These are phyloP conservation scores for Natator depressus DNA, from an alignment of 2,113 vertebrate genomes.

Conservation along the genomic window DNA sequence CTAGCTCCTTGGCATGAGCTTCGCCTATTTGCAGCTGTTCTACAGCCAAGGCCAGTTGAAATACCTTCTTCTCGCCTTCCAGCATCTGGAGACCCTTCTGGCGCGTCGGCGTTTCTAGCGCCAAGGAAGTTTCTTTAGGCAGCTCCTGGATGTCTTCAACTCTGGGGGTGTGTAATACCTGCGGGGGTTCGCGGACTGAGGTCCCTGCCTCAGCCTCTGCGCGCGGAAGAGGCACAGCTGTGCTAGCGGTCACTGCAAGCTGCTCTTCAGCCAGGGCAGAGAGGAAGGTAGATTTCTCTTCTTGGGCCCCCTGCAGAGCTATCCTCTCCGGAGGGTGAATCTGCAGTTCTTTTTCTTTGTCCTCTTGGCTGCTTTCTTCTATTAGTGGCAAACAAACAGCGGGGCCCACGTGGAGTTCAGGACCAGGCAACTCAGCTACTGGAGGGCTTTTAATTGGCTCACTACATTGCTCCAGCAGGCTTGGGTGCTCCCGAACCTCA, in stretches of 20 bases:
- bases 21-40: slow-evolving; percentile 75
- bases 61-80: slow-evolving; percentile 80
- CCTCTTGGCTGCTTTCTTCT: neutral
- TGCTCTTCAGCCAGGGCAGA: slow-evolving; percentile 75
- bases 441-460: slow-evolving; percentile 73
- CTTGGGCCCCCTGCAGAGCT: slow-evolving; percentile 51
- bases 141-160: slow-evolving; percentile 62
- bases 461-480: slow-evolving; percentile 78
- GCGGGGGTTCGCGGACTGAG: slow-evolving; percentile 60
- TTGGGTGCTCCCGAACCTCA: slow-evolving; percentile 75
- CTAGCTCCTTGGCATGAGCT: slow-evolving; percentile 71
- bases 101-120: slow-evolving; percentile 62
- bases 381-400: neutral
- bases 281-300: slow-evolving; percentile 57
- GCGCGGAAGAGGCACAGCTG: slow-evolving; percentile 36
- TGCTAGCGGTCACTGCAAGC: slow-evolving; percentile 62
- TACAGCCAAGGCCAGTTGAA: slow-evolving; percentile 77
- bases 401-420: neutral
- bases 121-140: slow-evolving; percentile 76
- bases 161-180: slow-evolving; percentile 61
- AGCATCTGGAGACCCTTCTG: slow-evolving; percentile 78
- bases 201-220: slow-evolving; percentile 13
- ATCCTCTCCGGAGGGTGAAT: slow-evolving; percentile 51
- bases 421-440: neutral
- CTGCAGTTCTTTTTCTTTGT: slow-evolving; percentile 11